phyloP scores from a whole-genome alignment of 1,140 invertebrate genomes.

The Matsumurasca onukii region DNA sequence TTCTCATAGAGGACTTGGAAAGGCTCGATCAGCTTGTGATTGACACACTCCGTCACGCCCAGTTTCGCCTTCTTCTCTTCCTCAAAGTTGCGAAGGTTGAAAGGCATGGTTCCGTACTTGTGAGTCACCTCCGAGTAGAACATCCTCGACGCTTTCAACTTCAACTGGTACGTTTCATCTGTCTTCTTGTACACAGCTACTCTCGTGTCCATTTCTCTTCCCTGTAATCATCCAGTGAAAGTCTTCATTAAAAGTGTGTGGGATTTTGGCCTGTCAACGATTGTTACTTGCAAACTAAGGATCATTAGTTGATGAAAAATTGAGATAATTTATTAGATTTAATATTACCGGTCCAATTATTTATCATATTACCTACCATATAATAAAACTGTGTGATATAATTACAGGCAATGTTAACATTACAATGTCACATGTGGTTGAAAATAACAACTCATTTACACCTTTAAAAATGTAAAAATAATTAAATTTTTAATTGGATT shows the following conservation, averaged over 20 bases:
- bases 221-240: slow-evolving; percentile 59
- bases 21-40: slow-evolving; percentile 96
- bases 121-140: slow-evolving; percentile 93
- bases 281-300: too few relatives aligned
- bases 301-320: too few relatives aligned
- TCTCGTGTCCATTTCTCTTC: slow-evolving; percentile 88
- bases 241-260: slow-evolving; percentile 10
- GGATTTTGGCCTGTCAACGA: too few relatives aligned
- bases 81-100: slow-evolving; percentile 87
- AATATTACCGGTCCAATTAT: too few relatives aligned
- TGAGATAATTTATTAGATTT: too few relatives aligned
- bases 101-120: slow-evolving; percentile 94
- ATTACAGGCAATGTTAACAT: too few relatives aligned
- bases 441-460: too few relatives aligned
- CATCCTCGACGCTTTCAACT: slow-evolving; percentile 93
- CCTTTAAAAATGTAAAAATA: too few relatives aligned
- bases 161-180: slow-evolving; percentile 94
- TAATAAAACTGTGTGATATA: too few relatives aligned
- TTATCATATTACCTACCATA: too few relatives aligned
- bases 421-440: too few relatives aligned
- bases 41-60: slow-evolving; percentile 97
- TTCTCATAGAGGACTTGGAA: slow-evolving; percentile 74
- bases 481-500: too few relatives aligned
- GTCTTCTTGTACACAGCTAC: slow-evolving; percentile 99
- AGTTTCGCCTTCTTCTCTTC: slow-evolving; percentile 97